Evolutionary conservation across 2,797 vertebrate genomes (phyloP).

Genomic region (Chrysolophus pictus): DNA sequence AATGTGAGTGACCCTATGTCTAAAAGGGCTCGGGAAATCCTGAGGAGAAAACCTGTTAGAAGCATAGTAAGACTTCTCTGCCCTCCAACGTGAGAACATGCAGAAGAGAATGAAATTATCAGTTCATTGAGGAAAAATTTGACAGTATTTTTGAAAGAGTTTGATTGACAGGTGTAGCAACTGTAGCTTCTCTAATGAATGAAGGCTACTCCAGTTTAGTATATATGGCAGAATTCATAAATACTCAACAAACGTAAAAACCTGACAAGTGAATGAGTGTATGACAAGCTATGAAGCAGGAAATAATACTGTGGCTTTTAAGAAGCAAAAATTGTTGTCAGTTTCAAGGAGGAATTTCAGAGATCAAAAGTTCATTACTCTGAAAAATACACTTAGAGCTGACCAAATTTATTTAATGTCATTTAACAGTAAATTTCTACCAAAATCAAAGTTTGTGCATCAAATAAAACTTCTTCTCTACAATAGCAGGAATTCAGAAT

Average conservation of each 20-base stretch:
- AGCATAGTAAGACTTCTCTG: fast-evolving
- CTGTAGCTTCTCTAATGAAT: not conserved
- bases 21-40: not conserved
- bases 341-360: constrained; percentile 6
- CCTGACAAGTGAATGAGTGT: not conserved
- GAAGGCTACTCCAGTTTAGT: not conserved
- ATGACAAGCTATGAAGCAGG: not conserved
- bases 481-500: not conserved
- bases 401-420: not conserved
- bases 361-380: not conserved
- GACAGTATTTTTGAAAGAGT: not conserved
- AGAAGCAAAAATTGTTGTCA: not conserved
- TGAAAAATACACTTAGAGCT: not conserved
- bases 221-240: not conserved
- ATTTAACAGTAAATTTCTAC: not conserved
- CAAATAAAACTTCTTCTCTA: not conserved
- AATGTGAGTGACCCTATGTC: not conserved
- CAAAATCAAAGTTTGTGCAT: not conserved
- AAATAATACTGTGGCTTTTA: not conserved
- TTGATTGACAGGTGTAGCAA: not conserved
- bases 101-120: not conserved
- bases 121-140: not conserved
- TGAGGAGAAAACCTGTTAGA: not conserved
- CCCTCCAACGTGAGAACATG: not conserved
- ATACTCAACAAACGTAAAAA: not conserved